These are phyloP conservation scores for Melinopterus prodromus DNA, from an alignment of 2,888 invertebrate species.

Conservation along the genomic window DNA sequence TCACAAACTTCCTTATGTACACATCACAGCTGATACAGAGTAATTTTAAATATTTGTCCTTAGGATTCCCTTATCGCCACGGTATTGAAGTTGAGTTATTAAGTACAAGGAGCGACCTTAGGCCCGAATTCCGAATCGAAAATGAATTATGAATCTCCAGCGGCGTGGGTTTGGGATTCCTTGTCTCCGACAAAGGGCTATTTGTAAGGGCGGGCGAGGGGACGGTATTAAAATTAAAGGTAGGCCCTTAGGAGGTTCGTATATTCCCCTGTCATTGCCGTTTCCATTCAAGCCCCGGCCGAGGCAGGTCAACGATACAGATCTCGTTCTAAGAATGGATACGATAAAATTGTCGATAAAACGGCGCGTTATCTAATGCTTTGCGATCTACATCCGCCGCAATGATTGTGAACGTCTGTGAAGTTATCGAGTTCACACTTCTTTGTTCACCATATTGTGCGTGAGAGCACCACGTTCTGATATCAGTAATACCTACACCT, in stretches of 20 bases:
- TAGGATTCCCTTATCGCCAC: background rate
- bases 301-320: background rate
- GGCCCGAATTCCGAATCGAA: background rate
- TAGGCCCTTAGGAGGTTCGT: constrained; percentile 4
- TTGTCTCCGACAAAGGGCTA: constrained; percentile 4
- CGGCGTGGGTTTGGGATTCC: background rate
- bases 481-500: background rate
- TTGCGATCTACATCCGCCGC: background rate
- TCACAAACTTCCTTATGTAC: background rate
- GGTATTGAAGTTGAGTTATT: background rate
- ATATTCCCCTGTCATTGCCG: constrained; percentile 4
- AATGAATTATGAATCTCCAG: constrained; percentile 4
- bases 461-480: background rate
- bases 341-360: background rate
- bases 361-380: background rate
- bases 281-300: background rate
- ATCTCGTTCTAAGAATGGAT: background rate
- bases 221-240: background rate
- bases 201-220: background rate
- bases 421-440: background rate
- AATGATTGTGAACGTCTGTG: background rate
- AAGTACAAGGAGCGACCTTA: background rate
- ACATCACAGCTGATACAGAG: background rate
- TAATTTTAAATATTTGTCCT: background rate
- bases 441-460: background rate